Percentiles rank a stretch among this genome's conserved stretches.
phyloP scores from a whole-genome alignment of 2,113 vertebrate genomes.

The Irena cyanogastra region DNA sequence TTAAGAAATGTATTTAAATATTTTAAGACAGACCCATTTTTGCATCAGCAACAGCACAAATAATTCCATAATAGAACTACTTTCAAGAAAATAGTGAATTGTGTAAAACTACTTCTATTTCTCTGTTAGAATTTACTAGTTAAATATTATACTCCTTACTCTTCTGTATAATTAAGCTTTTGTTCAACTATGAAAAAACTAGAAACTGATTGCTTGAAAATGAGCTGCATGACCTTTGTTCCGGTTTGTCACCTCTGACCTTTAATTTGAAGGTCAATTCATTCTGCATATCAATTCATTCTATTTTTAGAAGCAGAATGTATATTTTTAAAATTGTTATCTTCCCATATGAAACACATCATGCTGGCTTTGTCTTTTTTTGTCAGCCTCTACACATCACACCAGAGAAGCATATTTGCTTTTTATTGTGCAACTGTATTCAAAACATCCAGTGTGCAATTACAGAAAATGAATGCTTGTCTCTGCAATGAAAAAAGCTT shows the following conservation, averaged over 20 bases:
- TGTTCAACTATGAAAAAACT: conserved; percentile 71
- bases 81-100: not conserved
- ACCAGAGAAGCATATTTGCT: not conserved
- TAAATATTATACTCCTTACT: conserved; percentile 48
- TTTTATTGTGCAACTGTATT: not conserved
- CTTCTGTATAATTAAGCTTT: conserved; percentile 75
- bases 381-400: not conserved
- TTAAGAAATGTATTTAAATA: not conserved
- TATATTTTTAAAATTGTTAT: conserved; percentile 9
- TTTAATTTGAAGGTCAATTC: conserved; percentile 74
- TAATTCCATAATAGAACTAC: not conserved
- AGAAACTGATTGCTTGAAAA: conserved; percentile 76
- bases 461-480: conserved; percentile 11
- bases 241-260: conserved; percentile 78
- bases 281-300: conserved; percentile 66
- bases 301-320: conserved; percentile 73
- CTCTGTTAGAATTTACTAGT: conserved; percentile 14
- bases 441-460: not conserved
- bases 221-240: conserved; percentile 76
- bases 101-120: not conserved
- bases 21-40: not conserved
- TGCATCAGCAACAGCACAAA: not conserved
- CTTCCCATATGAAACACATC: not conserved
- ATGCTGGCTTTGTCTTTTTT: not conserved
- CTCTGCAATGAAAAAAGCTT: not conserved